phyloP scores from a whole-genome alignment of 2,113 vertebrate genomes.

The Acanthisitta chloris region DNA sequence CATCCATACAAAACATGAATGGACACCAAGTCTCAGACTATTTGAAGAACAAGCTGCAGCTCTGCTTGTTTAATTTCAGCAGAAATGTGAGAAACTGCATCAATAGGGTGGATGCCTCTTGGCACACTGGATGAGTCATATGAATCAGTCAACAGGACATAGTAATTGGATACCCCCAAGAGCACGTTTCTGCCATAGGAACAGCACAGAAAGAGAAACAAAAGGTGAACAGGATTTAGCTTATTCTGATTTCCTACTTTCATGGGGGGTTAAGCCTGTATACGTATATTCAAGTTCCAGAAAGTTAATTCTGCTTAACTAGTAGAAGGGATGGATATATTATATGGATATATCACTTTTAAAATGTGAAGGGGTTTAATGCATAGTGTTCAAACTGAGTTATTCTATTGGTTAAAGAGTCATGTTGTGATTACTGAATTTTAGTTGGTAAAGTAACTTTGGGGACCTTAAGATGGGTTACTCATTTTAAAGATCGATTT shows the following conservation, averaged over 20 bases:
- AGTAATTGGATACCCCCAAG: not conserved
- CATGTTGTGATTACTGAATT: not conserved
- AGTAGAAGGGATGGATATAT: not conserved
- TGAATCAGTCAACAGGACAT: not conserved
- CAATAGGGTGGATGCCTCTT: not conserved
- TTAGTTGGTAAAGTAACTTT: not conserved
- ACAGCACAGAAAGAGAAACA: not conserved
- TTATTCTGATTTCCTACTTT: not conserved
- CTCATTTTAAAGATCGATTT: not conserved
- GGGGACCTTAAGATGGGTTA: not conserved
- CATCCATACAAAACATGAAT: not conserved
- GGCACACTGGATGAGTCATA: not conserved
- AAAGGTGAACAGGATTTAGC: not conserved
- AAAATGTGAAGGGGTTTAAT: not conserved
- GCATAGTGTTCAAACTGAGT: not conserved
- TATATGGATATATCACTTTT: not conserved
- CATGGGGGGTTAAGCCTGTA: not conserved
- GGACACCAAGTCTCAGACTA: not conserved
- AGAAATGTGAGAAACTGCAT: conserved; percentile 20
- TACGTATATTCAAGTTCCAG: not conserved
- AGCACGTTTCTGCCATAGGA: not conserved
- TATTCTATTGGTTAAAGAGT: not conserved
- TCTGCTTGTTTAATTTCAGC: conserved; percentile 4
- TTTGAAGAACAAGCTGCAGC: conserved; percentile 21
- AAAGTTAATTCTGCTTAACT: not conserved